phyloP scores from a whole-genome alignment of 1,140 invertebrate species.

The Halesus radiatus region DNA sequence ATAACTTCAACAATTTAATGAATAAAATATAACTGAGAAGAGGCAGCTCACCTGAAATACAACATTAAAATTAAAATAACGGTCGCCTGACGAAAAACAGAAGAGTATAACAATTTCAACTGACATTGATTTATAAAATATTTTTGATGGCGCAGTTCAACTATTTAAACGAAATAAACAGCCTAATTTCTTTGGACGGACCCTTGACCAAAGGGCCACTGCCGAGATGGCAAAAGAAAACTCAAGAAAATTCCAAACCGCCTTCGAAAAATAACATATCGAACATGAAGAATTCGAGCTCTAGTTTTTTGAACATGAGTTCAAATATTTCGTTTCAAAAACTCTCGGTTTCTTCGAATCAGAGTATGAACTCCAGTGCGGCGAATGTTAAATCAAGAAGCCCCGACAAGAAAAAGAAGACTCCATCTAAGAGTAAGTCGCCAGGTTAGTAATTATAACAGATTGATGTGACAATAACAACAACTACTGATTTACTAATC shows the following conservation, averaged over 20 bases:
- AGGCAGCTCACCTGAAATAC: too few relatives aligned
- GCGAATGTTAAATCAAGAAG: slow-evolving; percentile 63
- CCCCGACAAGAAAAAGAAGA: slow-evolving; percentile 72
- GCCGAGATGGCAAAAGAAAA: slow-evolving; percentile 85
- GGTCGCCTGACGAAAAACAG: too few relatives aligned
- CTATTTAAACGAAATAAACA: slow-evolving; percentile 84
- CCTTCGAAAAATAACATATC: slow-evolving; percentile 63
- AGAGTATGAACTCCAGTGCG: slow-evolving; percentile 68
- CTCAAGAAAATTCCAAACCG: slow-evolving; percentile 61
- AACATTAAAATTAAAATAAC: too few relatives aligned
- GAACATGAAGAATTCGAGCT: slow-evolving; percentile 65
- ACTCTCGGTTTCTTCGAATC: slow-evolving; percentile 71
- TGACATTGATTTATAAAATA: too few relatives aligned
- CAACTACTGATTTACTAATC: too few relatives aligned
- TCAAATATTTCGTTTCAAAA: slow-evolving; percentile 72
- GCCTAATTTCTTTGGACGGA: slow-evolving; percentile 81
- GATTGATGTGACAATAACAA: too few relatives aligned
- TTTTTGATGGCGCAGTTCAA: slow-evolving; percentile 82
- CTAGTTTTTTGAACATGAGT: slow-evolving; percentile 64
- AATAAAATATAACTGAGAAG: too few relatives aligned
- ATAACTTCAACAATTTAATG: too few relatives aligned
- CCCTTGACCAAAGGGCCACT: slow-evolving; percentile 81
- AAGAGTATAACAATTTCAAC: too few relatives aligned
- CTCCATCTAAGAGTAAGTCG: slow-evolving; percentile 78
- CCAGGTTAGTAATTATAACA: slow-evolving; percentile 61